phyloP scores from a whole-genome alignment of 2,888 invertebrate genomes.

The Rambutsinella grinnellia region DNA sequence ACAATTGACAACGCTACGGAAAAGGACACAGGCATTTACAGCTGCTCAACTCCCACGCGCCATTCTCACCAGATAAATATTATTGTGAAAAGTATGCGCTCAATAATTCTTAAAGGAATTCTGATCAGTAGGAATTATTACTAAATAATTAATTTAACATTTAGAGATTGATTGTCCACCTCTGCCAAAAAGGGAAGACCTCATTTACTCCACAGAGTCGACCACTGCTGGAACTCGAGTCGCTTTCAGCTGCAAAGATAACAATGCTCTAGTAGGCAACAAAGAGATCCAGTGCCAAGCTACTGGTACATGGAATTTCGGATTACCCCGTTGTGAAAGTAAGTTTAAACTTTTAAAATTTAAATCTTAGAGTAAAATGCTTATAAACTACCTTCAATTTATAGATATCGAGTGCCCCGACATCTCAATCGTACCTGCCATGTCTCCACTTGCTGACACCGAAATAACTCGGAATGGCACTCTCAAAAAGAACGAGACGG shows the following conservation, averaged over 20 bases:
- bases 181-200: constrained; percentile 79
- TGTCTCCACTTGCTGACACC: constrained; percentile 57
- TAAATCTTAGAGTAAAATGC: too few relatives aligned
- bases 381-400: neutral
- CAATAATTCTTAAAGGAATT: too few relatives aligned
- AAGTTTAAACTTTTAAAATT: constrained; percentile 68
- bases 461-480: constrained; percentile 55
- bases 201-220: constrained; percentile 79
- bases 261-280: constrained; percentile 83
- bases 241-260: constrained; percentile 82
- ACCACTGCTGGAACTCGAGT: constrained; percentile 83
- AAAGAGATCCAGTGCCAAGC: constrained; percentile 81
- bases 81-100: constrained; percentile 79
- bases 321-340: constrained; percentile 86
- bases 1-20: constrained; percentile 85
- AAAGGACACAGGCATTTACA: constrained; percentile 83
- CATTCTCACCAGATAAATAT: constrained; percentile 86
- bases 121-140: too few relatives aligned
- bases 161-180: constrained; percentile 82
- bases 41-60: constrained; percentile 87
- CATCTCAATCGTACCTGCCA: constrained; percentile 62
- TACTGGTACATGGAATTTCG: constrained; percentile 88
- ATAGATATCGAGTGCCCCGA: constrained; percentile 68
- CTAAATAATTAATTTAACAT: constrained; percentile 9
- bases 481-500: constrained; percentile 71